Conservation (phyloP, 1,140 invertebrate species). For the Rhopalosiphum padi region DNA sequence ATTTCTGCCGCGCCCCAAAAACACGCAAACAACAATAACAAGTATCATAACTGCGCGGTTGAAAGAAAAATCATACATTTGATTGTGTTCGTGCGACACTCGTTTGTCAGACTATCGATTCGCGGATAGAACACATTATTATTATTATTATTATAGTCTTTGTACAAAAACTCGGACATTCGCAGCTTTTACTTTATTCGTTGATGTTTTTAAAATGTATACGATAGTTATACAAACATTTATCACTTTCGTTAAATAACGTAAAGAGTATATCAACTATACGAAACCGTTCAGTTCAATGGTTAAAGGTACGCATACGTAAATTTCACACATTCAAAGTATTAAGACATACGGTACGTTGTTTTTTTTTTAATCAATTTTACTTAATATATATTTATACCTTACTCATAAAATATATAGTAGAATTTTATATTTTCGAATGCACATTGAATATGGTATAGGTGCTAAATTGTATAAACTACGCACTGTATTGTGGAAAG, state of each 20-base stretch:
- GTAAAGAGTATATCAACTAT: not conserved
- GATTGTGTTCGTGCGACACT: slow-evolving; percentile 8
- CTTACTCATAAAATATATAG: not conserved
- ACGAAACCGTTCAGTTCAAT: not conserved
- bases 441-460: not conserved
- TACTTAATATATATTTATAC: not conserved
- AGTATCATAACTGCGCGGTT: slow-evolving; percentile 5
- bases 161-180: slow-evolving; percentile 1
- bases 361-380: not conserved
- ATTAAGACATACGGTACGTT: not conserved
- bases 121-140: not conserved
- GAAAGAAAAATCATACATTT: not conserved
- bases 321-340: not conserved
- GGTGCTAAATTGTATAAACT: not conserved
- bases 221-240: not conserved
- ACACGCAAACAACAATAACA: slow-evolving; percentile 29
- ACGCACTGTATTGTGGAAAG: not conserved
- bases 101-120: slow-evolving; percentile 32
- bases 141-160: not conserved
- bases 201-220: not conserved
- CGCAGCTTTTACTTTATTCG: not conserved
- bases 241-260: not conserved
- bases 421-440: not conserved
- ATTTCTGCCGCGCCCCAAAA: slow-evolving; percentile 34
- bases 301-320: not conserved